Evolutionary conservation across 2,797 vertebrate genomes (phyloP).

Genomic region (Poecilia gillii): DNA sequence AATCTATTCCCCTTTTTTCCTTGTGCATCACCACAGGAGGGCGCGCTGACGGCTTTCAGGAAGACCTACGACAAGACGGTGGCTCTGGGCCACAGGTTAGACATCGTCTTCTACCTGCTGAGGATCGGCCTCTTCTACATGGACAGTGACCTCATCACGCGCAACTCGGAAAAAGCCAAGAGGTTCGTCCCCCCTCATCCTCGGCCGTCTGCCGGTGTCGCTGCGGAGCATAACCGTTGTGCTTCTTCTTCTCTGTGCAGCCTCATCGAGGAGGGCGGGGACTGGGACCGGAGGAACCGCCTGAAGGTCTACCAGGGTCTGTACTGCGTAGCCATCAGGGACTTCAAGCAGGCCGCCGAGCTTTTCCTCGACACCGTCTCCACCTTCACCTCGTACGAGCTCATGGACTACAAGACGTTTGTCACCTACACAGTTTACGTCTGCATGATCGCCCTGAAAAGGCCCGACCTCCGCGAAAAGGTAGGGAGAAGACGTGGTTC

Average conservation of each 20-base stretch:
- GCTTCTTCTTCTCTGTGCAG: constrained; percentile 64
- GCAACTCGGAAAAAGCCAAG: constrained; percentile 98
- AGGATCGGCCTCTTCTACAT: constrained; percentile 98
- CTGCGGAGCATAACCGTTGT: background rate
- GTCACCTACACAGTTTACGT: constrained; percentile 98
- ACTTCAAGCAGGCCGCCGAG: constrained; percentile 97
- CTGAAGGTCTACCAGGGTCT: constrained; percentile 98
- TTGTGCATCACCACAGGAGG: constrained; percentile 81
- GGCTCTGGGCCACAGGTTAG: constrained; percentile 93
- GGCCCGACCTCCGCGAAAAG: constrained; percentile 97
- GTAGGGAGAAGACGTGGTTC: constrained; percentile 64
- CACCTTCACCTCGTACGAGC: constrained; percentile 98
- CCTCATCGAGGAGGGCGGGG: constrained; percentile 97
- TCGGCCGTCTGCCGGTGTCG: no score
- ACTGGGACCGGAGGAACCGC: constrained; percentile 97
- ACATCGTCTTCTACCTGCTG: constrained; percentile 96
- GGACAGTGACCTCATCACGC: constrained; percentile 98
- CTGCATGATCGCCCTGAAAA: constrained; percentile 97
- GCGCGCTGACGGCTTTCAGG: constrained; percentile 92
- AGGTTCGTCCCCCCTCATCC: constrained; percentile 78
- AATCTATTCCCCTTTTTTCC: background rate
- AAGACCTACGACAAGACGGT: constrained; percentile 99
- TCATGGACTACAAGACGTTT: constrained; percentile 99
- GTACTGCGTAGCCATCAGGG: constrained; percentile 96
- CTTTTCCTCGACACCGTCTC: constrained; percentile 98